Percentiles rank a stretch among this genome's conserved stretches.
Evolutionary conservation across 2,888 invertebrate genomes (phyloP).

Genomic region (Gandaritis pyraliata): DNA sequence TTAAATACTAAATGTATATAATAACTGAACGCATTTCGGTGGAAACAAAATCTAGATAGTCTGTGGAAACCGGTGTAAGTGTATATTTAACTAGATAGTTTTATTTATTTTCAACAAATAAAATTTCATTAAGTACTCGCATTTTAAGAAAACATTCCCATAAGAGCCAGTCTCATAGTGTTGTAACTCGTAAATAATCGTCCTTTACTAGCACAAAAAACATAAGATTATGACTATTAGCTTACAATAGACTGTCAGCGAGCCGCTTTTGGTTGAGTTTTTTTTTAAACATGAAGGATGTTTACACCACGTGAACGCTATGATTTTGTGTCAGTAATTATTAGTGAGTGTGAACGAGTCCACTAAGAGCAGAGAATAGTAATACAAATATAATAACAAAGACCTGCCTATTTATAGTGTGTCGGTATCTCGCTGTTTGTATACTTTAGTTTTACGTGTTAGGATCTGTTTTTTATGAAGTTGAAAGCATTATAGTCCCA

Average conservation of each 20-base stretch:
- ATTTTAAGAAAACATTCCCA: slow-evolving; percentile 73
- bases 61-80: too few species aligned
- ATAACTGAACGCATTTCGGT: too few species aligned
- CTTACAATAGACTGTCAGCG: slow-evolving; percentile 77
- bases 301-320: slow-evolving; percentile 78
- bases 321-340: slow-evolving; percentile 82
- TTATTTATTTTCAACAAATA: not conserved
- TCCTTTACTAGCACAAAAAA: slow-evolving; percentile 57
- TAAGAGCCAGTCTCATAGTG: slow-evolving; percentile 55
- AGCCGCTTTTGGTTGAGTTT: slow-evolving; percentile 69
- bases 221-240: slow-evolving; percentile 78
- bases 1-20: too few species aligned
- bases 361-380: slow-evolving; percentile 76
- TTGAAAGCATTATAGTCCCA: slow-evolving; percentile 20
- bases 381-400: slow-evolving; percentile 80
- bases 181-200: slow-evolving; percentile 69
- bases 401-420: slow-evolving; percentile 68
- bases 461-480: slow-evolving; percentile 47
- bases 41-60: too few species aligned
- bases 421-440: slow-evolving; percentile 61
- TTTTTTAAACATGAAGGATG: slow-evolving; percentile 76
- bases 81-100: too few species aligned
- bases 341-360: slow-evolving; percentile 80
- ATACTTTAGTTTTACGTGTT: slow-evolving; percentile 60
- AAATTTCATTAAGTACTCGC: not conserved